Conservation (phyloP, 1,140 invertebrate genomes). For the Ips nitidus region DNA sequence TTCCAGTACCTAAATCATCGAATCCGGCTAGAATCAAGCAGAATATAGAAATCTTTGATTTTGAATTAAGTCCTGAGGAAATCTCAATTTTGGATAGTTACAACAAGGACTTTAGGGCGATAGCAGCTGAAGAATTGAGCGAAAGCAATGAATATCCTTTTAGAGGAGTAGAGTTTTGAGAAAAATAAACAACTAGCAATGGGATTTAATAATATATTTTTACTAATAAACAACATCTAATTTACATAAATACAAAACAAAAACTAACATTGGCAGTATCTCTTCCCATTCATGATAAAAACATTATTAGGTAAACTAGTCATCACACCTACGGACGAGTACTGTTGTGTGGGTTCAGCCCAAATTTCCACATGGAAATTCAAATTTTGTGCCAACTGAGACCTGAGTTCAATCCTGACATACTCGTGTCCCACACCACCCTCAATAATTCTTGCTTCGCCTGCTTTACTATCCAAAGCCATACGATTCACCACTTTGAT, state of each 20-base stretch:
- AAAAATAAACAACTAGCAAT: conserved; percentile 44
- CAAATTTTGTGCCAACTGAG: conserved; percentile 7
- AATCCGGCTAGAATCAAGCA: conserved; percentile 57
- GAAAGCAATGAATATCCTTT: conserved; percentile 39
- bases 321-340: conserved; percentile 8
- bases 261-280: conserved; percentile 19
- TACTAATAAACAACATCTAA: too few relatives aligned
- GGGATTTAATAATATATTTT: too few relatives aligned
- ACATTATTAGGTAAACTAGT: conserved; percentile 3
- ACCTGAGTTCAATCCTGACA: conserved; percentile 25
- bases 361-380: conserved; percentile 30
- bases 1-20: conserved; percentile 67
- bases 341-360: conserved; percentile 5
- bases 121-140: conserved; percentile 31
- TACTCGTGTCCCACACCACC: conserved; percentile 23
- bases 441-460: conserved; percentile 13
- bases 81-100: conserved; percentile 51
- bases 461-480: conserved; percentile 9
- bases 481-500: conserved; percentile 18
- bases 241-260: neutral
- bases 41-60: conserved; percentile 63
- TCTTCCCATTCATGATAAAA: conserved; percentile 19
- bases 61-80: conserved; percentile 56
- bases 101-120: conserved; percentile 45
- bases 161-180: conserved; percentile 36